A percentile compares a stretch with the other conserved stretches of the same genome.
These are phyloP conservation scores for Ruditapes philippinarum DNA, from an alignment of 1,140 invertebrate species.

Conservation along the genomic window DNA sequence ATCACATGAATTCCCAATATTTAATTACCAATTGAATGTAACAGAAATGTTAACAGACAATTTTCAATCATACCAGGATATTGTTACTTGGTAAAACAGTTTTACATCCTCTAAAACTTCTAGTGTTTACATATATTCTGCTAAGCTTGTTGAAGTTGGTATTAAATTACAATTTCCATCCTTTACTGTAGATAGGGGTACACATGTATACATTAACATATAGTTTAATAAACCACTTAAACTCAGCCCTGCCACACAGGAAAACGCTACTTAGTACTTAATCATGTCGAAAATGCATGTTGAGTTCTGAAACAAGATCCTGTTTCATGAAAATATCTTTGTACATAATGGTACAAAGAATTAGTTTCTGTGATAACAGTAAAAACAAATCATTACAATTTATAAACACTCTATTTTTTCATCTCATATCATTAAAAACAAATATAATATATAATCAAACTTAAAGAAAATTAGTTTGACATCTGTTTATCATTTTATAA, in stretches of 20 bases:
- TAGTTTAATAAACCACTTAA: slow-evolving; percentile 1
- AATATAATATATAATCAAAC: too few relatives aligned
- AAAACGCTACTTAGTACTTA: slow-evolving; percentile 34
- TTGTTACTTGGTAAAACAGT: background rate
- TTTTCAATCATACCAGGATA: background rate
- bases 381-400: too few relatives aligned
- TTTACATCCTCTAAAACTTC: background rate
- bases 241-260: slow-evolving; percentile 10
- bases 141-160: slow-evolving; percentile 8
- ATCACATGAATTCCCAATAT: too few relatives aligned
- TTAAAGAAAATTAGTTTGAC: too few relatives aligned
- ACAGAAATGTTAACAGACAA: too few relatives aligned
- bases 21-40: too few relatives aligned
- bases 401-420: too few relatives aligned
- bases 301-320: background rate
- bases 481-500: too few relatives aligned
- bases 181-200: slow-evolving; percentile 25
- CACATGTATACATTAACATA: slow-evolving; percentile 22
- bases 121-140: background rate
- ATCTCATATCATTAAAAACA: too few relatives aligned
- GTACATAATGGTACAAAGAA: too few relatives aligned
- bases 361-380: too few relatives aligned
- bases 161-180: slow-evolving; percentile 34
- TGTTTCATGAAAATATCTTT: background rate
- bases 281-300: slow-evolving; percentile 18